phyloP scores from a whole-genome alignment of 1,140 invertebrate species.

The Polyergus mexicanus region DNA sequence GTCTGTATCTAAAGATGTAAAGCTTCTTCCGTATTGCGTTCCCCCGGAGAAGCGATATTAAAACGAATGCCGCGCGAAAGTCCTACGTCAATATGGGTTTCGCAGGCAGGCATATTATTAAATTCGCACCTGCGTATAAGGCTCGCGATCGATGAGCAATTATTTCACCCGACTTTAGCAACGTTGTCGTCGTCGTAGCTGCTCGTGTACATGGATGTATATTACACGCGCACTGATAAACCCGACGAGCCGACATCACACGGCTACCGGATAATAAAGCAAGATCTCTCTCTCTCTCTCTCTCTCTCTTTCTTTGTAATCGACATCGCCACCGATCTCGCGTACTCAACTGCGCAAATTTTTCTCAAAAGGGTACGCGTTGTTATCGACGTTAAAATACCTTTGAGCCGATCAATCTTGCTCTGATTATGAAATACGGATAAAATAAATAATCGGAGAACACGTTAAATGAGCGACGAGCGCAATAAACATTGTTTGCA shows the following conservation, averaged over 20 bases:
- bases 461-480: neutral
- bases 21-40: constrained; percentile 43
- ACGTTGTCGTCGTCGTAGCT: constrained; percentile 11
- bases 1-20: constrained; percentile 9
- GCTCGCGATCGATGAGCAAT: constrained; percentile 64
- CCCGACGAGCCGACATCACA: constrained; percentile 60
- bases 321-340: constrained; percentile 24
- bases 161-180: constrained; percentile 40
- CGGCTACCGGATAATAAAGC: constrained; percentile 64
- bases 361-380: constrained; percentile 61
- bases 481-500: neutral
- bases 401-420: constrained; percentile 46
- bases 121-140: constrained; percentile 52
- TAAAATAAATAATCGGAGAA: neutral
- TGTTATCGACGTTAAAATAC: constrained; percentile 52
- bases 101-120: constrained; percentile 55
- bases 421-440: constrained; percentile 18
- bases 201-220: constrained; percentile 52
- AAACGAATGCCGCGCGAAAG: constrained; percentile 1
- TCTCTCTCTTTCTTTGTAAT: constrained; percentile 64
- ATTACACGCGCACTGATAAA: constrained; percentile 70
- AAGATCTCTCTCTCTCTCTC: constrained; percentile 26
- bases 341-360: constrained; percentile 54
- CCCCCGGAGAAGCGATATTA: neutral
- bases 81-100: constrained; percentile 47